phyloP scores from a whole-genome alignment of 2,113 vertebrate genomes.

The Anoplopoma fimbria region DNA sequence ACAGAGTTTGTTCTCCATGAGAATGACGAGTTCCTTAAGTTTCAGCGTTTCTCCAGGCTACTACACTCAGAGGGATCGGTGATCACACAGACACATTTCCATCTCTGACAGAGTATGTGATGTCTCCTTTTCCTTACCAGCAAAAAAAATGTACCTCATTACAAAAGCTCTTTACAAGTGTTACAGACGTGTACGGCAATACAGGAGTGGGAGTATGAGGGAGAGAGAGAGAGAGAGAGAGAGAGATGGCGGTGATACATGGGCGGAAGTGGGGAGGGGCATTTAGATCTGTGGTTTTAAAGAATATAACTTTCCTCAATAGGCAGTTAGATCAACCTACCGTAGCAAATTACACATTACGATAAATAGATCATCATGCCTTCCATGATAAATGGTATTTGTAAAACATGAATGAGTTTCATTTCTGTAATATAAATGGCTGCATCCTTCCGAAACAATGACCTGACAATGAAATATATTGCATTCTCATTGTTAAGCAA shows the following conservation, averaged over 20 bases:
- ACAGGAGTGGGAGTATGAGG: neutral
- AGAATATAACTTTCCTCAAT: neutral
- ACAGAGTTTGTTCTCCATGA: constrained; percentile 30
- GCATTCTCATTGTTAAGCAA: neutral
- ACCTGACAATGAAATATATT: neutral
- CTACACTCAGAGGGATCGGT: constrained; percentile 51
- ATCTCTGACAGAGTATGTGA: constrained; percentile 50
- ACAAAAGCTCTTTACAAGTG: constrained; percentile 40
- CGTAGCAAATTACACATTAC: neutral
- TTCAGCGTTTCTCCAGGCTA: constrained; percentile 62
- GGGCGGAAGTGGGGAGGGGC: neutral
- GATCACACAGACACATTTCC: constrained; percentile 66
- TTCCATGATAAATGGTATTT: neutral
- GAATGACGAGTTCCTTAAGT: constrained; percentile 53
- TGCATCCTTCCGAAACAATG: neutral
- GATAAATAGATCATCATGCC: neutral
- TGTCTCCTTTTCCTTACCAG: constrained; percentile 31
- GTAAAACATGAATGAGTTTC: neutral
- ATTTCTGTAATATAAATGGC: neutral
- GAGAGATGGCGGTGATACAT: neutral
- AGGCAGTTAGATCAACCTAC: neutral
- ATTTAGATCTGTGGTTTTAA: neutral
- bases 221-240: neutral
- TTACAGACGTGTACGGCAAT: constrained; percentile 7
- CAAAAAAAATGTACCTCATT: constrained; percentile 42